phyloP scores from a whole-genome alignment of 2,113 vertebrate genomes.

The Spermophilus dauricus region DNA sequence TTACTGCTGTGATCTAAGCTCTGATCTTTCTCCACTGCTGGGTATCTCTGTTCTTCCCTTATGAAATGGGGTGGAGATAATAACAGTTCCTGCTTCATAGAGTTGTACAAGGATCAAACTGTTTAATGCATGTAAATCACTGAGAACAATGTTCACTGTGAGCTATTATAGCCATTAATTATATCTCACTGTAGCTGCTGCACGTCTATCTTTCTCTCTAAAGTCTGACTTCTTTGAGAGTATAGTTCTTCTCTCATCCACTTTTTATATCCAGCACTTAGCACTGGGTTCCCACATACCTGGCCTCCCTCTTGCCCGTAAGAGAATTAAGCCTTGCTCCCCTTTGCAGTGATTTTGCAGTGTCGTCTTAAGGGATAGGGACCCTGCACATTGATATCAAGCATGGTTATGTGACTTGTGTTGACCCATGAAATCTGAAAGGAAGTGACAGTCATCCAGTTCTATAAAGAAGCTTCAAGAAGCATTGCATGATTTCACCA shows the following conservation, averaged over 20 bases:
- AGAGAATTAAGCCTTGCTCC: background rate
- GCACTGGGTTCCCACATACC: background rate
- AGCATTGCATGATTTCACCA: background rate
- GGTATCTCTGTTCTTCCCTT: background rate
- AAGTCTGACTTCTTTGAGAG: background rate
- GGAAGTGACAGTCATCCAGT: background rate
- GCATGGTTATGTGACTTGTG: background rate
- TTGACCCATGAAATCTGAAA: background rate
- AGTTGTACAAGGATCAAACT: background rate
- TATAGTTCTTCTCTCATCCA: background rate
- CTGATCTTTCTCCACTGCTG: background rate
- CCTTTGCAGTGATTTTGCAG: background rate
- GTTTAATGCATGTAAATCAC: conserved; percentile 31
- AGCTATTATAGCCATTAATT: background rate
- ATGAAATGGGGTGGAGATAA: background rate
- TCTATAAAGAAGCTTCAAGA: background rate
- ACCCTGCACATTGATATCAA: background rate
- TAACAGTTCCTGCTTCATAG: background rate
- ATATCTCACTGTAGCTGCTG: background rate
- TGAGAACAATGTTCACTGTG: background rate
- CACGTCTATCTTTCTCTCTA: background rate
- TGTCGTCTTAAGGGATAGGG: background rate
- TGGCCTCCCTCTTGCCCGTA: background rate
- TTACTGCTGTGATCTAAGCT: background rate
- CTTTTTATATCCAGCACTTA: background rate